phyloP scores from a whole-genome alignment of 2,888 invertebrate genomes.

The Bombylius discolor region DNA sequence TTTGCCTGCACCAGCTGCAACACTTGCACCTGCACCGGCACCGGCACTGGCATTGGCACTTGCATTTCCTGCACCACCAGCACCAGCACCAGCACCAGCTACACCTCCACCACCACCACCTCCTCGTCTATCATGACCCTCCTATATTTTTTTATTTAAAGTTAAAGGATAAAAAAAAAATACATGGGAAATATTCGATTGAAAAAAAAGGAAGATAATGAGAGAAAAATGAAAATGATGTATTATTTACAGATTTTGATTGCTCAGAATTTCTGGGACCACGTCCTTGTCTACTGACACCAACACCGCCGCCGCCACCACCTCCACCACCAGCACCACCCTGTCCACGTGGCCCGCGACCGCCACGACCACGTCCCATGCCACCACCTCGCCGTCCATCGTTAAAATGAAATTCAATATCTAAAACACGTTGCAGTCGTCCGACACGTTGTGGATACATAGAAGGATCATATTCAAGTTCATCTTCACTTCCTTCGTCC shows the following conservation, averaged over 20 bases:
- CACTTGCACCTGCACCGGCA: background rate
- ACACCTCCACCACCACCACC: constrained; percentile 1
- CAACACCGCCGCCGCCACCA: constrained; percentile 15
- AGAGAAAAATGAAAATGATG: background rate
- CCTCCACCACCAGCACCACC: constrained; percentile 38
- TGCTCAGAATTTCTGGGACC: constrained; percentile 11
- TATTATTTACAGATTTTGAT: background rate
- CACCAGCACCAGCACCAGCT: constrained; percentile 16
- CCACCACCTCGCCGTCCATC: constrained; percentile 63
- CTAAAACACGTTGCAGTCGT: constrained; percentile 70
- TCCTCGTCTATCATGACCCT: constrained; percentile 11
- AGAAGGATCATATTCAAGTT: constrained; percentile 56
- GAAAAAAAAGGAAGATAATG: background rate
- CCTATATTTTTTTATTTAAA: background rate
- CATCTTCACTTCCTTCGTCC: constrained; percentile 55
- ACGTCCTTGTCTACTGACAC: constrained; percentile 15
- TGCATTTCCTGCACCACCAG: constrained; percentile 20
- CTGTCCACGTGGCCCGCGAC: constrained; percentile 44
- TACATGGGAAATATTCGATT: no score
- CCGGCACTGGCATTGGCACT: constrained; percentile 2
- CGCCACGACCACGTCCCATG: constrained; percentile 48
- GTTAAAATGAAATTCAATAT: constrained; percentile 79
- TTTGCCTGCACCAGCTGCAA: background rate
- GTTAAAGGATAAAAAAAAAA: background rate
- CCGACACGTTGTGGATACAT: constrained; percentile 79